Evolutionary conservation across 1,140 invertebrate species (phyloP).

Genomic region (Megalopta genalis): DNA sequence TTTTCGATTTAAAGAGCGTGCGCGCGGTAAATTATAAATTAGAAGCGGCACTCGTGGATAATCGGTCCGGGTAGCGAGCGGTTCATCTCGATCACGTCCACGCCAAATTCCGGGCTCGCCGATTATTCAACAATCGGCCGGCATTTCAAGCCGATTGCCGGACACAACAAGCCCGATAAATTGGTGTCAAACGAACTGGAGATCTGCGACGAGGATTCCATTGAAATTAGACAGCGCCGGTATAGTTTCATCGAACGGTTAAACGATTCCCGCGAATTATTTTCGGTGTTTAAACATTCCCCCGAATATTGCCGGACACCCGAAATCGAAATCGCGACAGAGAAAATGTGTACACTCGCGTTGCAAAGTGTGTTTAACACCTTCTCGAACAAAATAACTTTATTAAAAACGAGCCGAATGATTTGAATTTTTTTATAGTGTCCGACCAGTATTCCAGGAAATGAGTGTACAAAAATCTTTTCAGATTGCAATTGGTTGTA

Average conservation of each 20-base stretch:
- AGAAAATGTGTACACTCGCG: not conserved
- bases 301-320: not conserved
- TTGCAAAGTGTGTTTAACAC: too few relatives aligned
- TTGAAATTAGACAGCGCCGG: slow-evolving; percentile 28
- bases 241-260: not conserved
- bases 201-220: slow-evolving; percentile 20
- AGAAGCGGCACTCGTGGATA: slow-evolving; percentile 35
- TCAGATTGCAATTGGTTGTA: too few relatives aligned
- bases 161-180: slow-evolving; percentile 36
- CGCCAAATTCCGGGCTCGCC: slow-evolving; percentile 4
- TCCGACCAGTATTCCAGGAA: too few relatives aligned
- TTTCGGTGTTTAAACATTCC: not conserved
- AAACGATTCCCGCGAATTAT: not conserved
- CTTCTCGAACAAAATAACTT: too few relatives aligned
- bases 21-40: slow-evolving; percentile 40
- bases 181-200: slow-evolving; percentile 29
- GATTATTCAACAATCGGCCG: slow-evolving; percentile 44
- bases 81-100: slow-evolving; percentile 38
- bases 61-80: not conserved
- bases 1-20: too few relatives aligned
- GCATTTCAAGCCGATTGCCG: slow-evolving; percentile 47
- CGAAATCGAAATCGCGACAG: not conserved
- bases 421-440: too few relatives aligned
- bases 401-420: too few relatives aligned
- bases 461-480: too few relatives aligned